Base-by-base conservation (phyloP, 2,797 vertebrate genomes). In the Eulemur mongoz region DNA sequence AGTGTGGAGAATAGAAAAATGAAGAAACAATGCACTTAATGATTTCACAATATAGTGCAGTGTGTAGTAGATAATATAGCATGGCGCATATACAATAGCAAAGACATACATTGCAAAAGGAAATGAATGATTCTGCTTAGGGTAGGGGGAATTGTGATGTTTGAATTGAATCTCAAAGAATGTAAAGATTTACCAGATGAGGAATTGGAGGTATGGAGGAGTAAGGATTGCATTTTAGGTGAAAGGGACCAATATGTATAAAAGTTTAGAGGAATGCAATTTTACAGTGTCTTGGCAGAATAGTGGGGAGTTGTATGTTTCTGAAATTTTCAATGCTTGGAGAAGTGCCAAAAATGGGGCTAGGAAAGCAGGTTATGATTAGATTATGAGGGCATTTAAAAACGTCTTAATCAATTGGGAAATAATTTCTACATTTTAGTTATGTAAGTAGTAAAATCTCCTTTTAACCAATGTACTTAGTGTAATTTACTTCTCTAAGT, bases 111-210 rank as follows among this genome's bases (percentile, higher is more conserved):
- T 54, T 45, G 14, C n/a, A 92, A 45, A 84, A 96, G 48, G 14
- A 92, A 85, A 27, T 85, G 11, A 93, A 52, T 81, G 25, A 61
- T 83, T 90, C 35, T 94, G 27, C 38, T 72, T 91, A 78, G 25
- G 69, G 14, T 72, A 72, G 15, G 22, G 5, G 11, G n/a, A n/a
- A 1, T 11, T 2, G 12, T n/a, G 27, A 50, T 69, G 87, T 88
- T 92, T 90, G 32, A 83, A 94, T n/a, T 93, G 17, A 91, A 84
- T 88, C 32, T 92, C 25, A 30, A 65, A 65, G 54, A 78, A 27
- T 14, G 30, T 80, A 59, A 84, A 30, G 27, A 80, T 80, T 57
- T 93, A 79, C 20, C 27, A 83, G 32, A 75, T 63, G 27, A 45
- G 40, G 7, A 90, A 89, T 32, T 82, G 12, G 14, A 1, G 9